Conservation (phyloP, 2,797 vertebrate species). For the Tarsius wallacei region DNA sequence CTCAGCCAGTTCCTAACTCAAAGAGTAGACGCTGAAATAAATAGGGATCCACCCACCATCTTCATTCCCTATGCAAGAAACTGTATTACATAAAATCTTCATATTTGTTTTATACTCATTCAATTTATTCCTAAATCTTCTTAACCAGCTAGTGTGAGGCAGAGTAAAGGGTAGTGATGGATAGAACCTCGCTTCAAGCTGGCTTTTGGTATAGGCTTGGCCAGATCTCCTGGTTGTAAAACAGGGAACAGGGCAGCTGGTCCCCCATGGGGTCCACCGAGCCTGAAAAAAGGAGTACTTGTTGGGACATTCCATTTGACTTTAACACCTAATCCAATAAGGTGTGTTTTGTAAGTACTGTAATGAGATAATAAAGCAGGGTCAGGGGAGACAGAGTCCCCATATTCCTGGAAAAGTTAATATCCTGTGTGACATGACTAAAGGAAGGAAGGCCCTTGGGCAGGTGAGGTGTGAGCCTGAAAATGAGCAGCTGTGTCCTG, state of each 20-base stretch:
- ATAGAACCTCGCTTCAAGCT: background rate
- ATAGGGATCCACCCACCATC: background rate
- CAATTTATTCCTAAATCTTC: background rate
- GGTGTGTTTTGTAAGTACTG: conserved; percentile 9
- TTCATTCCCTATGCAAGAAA: background rate
- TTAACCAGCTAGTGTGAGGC: background rate
- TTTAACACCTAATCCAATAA: conserved; percentile 46
- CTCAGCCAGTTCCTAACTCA: background rate
- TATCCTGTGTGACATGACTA: conserved; percentile 28
- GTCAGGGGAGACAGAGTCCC: background rate
- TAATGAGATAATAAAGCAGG: background rate
- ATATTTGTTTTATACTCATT: background rate
- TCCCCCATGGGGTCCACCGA: background rate
- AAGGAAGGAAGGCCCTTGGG: background rate
- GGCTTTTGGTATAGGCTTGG: background rate
- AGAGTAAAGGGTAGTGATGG: background rate
- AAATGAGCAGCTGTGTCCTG: background rate
- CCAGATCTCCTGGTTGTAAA: background rate
- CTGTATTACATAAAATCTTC: background rate
- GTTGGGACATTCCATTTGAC: background rate
- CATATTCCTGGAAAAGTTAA: conserved; percentile 60
- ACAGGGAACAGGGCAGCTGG: background rate
- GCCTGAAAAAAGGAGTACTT: background rate
- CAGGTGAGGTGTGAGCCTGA: conserved; percentile 7
- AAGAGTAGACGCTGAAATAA: background rate